Conservation (phyloP, 2,113 vertebrate genomes). For the Spea multiplicata region DNA sequence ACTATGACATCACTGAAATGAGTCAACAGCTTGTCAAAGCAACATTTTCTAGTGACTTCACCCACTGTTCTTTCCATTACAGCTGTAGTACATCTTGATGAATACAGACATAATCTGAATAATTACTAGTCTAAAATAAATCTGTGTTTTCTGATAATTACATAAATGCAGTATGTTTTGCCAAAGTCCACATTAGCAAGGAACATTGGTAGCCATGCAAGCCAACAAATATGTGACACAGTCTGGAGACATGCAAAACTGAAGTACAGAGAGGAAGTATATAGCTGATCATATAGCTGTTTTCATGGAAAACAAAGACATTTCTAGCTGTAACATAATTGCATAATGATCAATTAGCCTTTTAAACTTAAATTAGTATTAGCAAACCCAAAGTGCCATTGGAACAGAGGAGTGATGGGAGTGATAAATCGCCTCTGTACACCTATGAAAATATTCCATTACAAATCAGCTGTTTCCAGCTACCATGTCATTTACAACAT, state of each 20-base stretch:
- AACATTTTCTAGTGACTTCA: conserved; percentile 31
- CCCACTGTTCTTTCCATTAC: conserved; percentile 31
- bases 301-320: too few species aligned
- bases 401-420: too few species aligned
- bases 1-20: conserved; percentile 44
- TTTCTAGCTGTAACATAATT: too few species aligned
- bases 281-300: too few species aligned
- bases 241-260: neutral
- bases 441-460: too few species aligned
- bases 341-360: too few species aligned
- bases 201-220: neutral
- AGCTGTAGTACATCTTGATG: conserved; percentile 20
- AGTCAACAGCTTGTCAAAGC: conserved; percentile 45
- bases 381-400: too few species aligned
- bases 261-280: too few species aligned
- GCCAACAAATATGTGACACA: neutral
- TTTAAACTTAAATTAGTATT: too few species aligned
- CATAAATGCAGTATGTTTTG: conserved; percentile 7
- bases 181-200: conserved; percentile 3
- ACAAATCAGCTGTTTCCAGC: too few species aligned
- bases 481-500: too few species aligned
- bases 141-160: conserved; percentile 37
- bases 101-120: conserved; percentile 30
- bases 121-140: conserved; percentile 36
- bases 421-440: too few species aligned